Evolutionary conservation across 2,797 vertebrate genomes (phyloP), one percentile per base, ranked within the genome.

Genomic region (Scomberomorus guttatus): DNA sequence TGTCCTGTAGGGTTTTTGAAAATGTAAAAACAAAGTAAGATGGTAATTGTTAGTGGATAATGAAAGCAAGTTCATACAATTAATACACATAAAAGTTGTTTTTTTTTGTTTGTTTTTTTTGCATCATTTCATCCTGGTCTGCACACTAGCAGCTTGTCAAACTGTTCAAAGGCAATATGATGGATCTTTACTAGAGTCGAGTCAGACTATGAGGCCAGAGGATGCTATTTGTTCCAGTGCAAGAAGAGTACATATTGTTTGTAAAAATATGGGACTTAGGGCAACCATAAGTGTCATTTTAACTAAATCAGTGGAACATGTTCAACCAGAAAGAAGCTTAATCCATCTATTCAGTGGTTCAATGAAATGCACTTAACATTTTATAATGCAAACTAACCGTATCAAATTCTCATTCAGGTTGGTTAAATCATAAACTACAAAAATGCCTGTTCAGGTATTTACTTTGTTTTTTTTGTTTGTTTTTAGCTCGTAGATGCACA

Each of bases 111-210:
- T 15, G 20, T 14, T 29, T 12, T 61, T 61, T 52, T 83, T 81
- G 37, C 32, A 71, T 79, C 20, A 76, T 81, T 85, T 83, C 66
- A 73, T 78, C 46, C 65, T 32, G 55, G 15, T 72, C 65, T 85
- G 76, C 75, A 80, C 72, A 80, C 25, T 62, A 85, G 87, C 85
- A 79, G 79, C 81, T 85, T 81, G 75, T 88, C 81, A 88, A 90
- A 83, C 79, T 90, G 87, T 92, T 85, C 42, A 79, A 79, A 90
- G 79, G 70, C 84, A 90, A 85, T 86, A 89, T 86, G 80, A 81
- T 82, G 71, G 81, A 87, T 80, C 80, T 87, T 75, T 75, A 65
- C 27, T 39, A 67, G 72, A 63, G 29, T 56, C 48, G 56, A 72
- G 66, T 84, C 66, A 77, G 72, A 87, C 72, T 70, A 50, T 61